Evolutionary conservation across 2,113 vertebrate genomes (phyloP).

Genomic region (Xyrauchen texanus): DNA sequence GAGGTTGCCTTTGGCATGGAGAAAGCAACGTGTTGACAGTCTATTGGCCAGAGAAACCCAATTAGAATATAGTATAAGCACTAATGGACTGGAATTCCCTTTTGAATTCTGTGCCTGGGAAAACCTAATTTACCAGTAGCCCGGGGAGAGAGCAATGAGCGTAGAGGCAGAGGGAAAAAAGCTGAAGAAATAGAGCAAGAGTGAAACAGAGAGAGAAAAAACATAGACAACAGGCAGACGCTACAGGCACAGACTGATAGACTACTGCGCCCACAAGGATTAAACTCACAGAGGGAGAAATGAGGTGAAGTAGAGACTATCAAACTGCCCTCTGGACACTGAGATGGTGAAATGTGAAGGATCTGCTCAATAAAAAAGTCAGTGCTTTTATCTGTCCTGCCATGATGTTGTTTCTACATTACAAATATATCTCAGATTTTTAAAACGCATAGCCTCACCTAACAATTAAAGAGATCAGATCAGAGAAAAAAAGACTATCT

Average conservation of each 20-base stretch:
- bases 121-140: constrained; percentile 78
- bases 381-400: not conserved
- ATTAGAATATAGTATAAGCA: constrained; percentile 70
- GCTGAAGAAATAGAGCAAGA: constrained; percentile 55
- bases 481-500: too few species aligned
- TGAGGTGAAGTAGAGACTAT: constrained; percentile 18
- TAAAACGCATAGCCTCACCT: not conserved
- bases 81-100: constrained; percentile 79
- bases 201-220: constrained; percentile 53
- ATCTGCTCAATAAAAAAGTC: constrained; percentile 26
- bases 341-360: constrained; percentile 14
- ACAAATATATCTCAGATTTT: constrained; percentile 4
- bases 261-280: constrained; percentile 37
- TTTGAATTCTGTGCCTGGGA: constrained; percentile 68
- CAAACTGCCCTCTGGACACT: constrained; percentile 34
- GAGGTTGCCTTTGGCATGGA: constrained; percentile 59
- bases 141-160: constrained; percentile 64
- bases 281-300: constrained; percentile 38
- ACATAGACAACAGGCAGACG: constrained; percentile 25
- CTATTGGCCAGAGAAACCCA: constrained; percentile 70
- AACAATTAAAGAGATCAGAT: not conserved
- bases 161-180: constrained; percentile 55
- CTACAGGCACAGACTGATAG: constrained; percentile 43
- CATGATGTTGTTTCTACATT: constrained; percentile 19
- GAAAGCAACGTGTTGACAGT: constrained; percentile 66